Evolutionary conservation across 2,888 invertebrate genomes (phyloP).

Genomic region (Thumatha senex): DNA sequence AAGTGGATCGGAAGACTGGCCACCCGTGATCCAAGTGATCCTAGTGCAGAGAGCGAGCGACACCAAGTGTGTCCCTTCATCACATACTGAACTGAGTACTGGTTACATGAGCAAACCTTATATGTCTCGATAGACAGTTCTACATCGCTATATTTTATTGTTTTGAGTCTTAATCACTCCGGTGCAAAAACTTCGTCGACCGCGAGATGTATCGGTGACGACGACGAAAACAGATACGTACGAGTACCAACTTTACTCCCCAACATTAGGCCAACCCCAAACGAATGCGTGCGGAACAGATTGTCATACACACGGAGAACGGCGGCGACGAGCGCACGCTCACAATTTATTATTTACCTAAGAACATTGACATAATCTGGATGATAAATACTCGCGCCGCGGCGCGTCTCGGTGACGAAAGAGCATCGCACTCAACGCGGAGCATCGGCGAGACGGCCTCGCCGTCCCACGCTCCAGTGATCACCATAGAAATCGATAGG

Average conservation of each 20-base stretch:
- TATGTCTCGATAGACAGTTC: constrained; percentile 21
- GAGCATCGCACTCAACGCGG: constrained; percentile 27
- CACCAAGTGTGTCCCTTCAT: constrained; percentile 10
- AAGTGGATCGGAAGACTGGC: background rate
- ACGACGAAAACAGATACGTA: constrained; percentile 38
- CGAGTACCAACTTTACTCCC: constrained; percentile 40
- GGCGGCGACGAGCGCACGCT: constrained; percentile 41
- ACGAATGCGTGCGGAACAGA: constrained; percentile 37
- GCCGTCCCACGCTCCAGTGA: constrained; percentile 37
- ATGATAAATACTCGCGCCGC: constrained; percentile 61
- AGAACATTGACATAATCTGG: constrained; percentile 67
- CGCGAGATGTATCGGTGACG: constrained; percentile 35
- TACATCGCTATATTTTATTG: constrained; percentile 47
- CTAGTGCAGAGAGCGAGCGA: constrained; percentile 11
- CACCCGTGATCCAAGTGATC: constrained; percentile 1
- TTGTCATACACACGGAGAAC: constrained; percentile 20
- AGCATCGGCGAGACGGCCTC: constrained; percentile 30
- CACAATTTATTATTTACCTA: constrained; percentile 69
- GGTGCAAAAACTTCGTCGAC: constrained; percentile 42
- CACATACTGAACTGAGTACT: constrained; percentile 25
- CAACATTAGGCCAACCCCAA: constrained; percentile 59
- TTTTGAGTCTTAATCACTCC: constrained; percentile 45
- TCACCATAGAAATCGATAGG: constrained; percentile 78
- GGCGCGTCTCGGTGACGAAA: constrained; percentile 46
- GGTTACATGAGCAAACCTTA: constrained; percentile 35